Evolutionary conservation across 2,797 vertebrate species (phyloP), one percentile per base, ranked within the genome.

Genomic region (Brotula barbata): DNA sequence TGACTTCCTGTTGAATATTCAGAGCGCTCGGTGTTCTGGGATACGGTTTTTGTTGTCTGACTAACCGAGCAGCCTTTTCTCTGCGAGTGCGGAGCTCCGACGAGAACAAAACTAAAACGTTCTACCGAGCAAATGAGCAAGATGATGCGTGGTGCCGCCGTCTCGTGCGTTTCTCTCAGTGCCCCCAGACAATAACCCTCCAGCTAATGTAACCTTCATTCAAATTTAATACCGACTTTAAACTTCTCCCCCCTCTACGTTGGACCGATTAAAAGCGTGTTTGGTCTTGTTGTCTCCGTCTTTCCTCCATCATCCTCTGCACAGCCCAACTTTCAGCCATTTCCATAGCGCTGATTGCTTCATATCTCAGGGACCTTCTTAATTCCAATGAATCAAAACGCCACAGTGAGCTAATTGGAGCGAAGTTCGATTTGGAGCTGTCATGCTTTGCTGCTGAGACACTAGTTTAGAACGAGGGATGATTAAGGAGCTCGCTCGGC

Each of bases 371-470:
- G 82, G 82, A 64, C 37, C 63, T 58, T 79, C 71, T 82, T 81
- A 83, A 89, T 88, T 89, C 54, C 68, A 88, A 87, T 65, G 68
- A 88, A 81, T 85, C 69, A 78, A 84, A 87, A n/a, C 75, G 68
- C 75, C 64, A 79, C 74, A 60, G 74, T 81, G 74, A 83, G 72
- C 76, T 85, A 88, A 89, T 77, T 78, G 81, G 73, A 84, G 81
- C 76, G 78, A 77, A 83, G 80, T 84, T 76, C 81, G 72, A 87
- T 82, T 85, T 71, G 37, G 81, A 84, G 77, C 81, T 73, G 84
- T 86, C 81, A 83, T 85, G 87, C 65, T 88, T 87, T 87, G 78
- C 86, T 80, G 85, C 85, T 74, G 84, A 85, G 83, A 87, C 83
- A 53, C 78, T 82, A 44, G 61, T 83, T 89, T 73, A 75, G 73